These are phyloP conservation scores for Drosophila neonasuta DNA, from an alignment of 2,888 invertebrate species.

Conservation along the genomic window DNA sequence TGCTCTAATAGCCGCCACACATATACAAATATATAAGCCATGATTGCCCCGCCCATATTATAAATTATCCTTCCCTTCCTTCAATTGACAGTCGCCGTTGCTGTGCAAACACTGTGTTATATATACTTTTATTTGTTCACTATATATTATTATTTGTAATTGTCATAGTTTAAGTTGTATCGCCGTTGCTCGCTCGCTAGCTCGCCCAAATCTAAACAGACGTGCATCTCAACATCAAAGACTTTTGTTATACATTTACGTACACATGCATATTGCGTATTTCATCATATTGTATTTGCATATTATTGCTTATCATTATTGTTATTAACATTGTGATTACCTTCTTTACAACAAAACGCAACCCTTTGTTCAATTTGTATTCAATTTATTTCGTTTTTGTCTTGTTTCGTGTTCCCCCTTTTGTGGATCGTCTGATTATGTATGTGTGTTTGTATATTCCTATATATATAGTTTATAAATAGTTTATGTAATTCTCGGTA, in stretches of 20 bases:
- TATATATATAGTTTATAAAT: conserved; percentile 34
- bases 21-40: conserved; percentile 11
- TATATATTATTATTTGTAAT: conserved; percentile 23
- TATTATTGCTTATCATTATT: conserved; percentile 31
- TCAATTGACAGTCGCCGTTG: conserved; percentile 2
- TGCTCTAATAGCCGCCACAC: conserved; percentile 82
- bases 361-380: conserved; percentile 30
- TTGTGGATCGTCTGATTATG: conserved; percentile 19
- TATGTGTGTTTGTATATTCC: conserved; percentile 40
- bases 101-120: conserved; percentile 64
- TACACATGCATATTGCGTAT: conserved; percentile 41
- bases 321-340: conserved; percentile 38
- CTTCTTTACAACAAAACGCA: conserved; percentile 28
- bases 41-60: conserved; percentile 10
- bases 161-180: conserved; percentile 24
- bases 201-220: conserved; percentile 54
- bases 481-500: conserved; percentile 64
- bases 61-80: conserved; percentile 4
- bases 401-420: conserved; percentile 3
- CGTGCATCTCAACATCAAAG: conserved; percentile 77
- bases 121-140: conserved; percentile 23
- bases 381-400: conserved; percentile 17
- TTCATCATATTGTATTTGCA: conserved; percentile 26
- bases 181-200: conserved; percentile 56
- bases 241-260: conserved; percentile 62